Evolutionary conservation across 23 tunicate species (phyloP).

Genomic region (Pegea sp.): DNA sequence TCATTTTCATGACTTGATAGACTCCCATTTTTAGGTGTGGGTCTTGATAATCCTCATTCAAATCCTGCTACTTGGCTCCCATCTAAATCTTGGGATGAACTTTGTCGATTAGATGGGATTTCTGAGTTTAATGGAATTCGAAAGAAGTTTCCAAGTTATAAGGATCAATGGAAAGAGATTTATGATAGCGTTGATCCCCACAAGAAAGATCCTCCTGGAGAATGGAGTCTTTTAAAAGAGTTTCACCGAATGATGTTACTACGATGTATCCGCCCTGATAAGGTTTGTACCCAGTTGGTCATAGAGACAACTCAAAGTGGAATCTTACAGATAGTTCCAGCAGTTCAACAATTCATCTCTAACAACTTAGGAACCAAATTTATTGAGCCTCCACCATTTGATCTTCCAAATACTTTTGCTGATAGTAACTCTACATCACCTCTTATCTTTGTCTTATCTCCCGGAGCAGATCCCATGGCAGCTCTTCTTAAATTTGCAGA

Average conservation of each 20-base stretch:
- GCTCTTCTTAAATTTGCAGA: slow-evolving; percentile 91
- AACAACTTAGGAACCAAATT: slow-evolving; percentile 85
- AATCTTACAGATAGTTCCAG: slow-evolving; percentile 53
- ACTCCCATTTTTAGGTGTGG: slow-evolving; percentile 51
- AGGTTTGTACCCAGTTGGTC: too few relatives aligned
- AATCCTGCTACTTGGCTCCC: slow-evolving; percentile 98
- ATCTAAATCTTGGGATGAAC: slow-evolving; percentile 90
- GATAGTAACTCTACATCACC: slow-evolving; percentile 84
- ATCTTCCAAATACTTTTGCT: slow-evolving; percentile 72
- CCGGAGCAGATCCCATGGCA: slow-evolving; percentile 98
- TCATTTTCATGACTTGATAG: background rate
- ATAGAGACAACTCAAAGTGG: too few relatives aligned
- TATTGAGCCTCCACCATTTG: slow-evolving; percentile 97
- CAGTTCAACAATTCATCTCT: slow-evolving; percentile 60
- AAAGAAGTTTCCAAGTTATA: slow-evolving; percentile 66
- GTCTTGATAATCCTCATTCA: slow-evolving; percentile 93
- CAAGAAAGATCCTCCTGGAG: slow-evolving; percentile 61
- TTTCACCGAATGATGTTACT: slow-evolving; percentile 88
- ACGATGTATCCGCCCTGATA: slow-evolving; percentile 89
- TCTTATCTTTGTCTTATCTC: slow-evolving; percentile 84
- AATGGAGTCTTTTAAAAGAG: slow-evolving; percentile 33
- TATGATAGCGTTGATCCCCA: slow-evolving; percentile 88
- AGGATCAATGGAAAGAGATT: slow-evolving; percentile 77
- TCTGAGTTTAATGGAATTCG: slow-evolving; percentile 53
- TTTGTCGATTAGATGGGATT: slow-evolving; percentile 73